Evolutionary conservation across 2,888 invertebrate genomes (phyloP), one percentile per base, ranked within the genome.

Genomic region (Drosophila niveifrons): DNA sequence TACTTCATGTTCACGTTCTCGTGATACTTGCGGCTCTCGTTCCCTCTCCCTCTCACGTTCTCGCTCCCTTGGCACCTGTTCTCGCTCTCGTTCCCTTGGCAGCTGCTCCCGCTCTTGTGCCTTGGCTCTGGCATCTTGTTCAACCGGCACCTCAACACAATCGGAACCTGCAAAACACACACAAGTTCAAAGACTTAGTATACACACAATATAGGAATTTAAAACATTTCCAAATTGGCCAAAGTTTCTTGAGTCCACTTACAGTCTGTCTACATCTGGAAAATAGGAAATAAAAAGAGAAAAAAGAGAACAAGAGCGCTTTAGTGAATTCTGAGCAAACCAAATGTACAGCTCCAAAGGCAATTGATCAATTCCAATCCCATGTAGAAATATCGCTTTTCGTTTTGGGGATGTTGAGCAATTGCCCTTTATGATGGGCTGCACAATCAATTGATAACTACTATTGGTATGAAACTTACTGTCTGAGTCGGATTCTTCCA

Each of bases 141-240:
- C 91, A n/a, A 92, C 65, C 0, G 92, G 92, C 31, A 93, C 92
- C 78, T 92, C 92, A 28, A 93, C 89, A 56, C 92, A 92, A 82
- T 93, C 93, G 2, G 93, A 93, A 86, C 92, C 92, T 92, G 80
- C 43, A 92, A 92, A 43, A 48, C 17, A 68, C 17, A 68, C n/a
- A 36, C 36, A 36, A 36, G 36, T 75, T 56, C 39, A 66, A 39
- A 58, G 61, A 43, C 39, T 64, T 74, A 76, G 51, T 61, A 75
- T 18, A 66, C 48, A 8, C 13, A 3, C 13, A 36, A n/a, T 62
- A 23, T 6, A 23, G 23, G 1, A 23, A 23, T 23, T 23, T 13
- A 48, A 18, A 58, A 11, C 39, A 6, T 3, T 1, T 31, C 31
- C 11, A 44, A 43, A 51, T 73, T 56, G 72, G 34, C n/a, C 11